phyloP scores from a whole-genome alignment of 2,113 vertebrate genomes.

The Limanda limanda region DNA sequence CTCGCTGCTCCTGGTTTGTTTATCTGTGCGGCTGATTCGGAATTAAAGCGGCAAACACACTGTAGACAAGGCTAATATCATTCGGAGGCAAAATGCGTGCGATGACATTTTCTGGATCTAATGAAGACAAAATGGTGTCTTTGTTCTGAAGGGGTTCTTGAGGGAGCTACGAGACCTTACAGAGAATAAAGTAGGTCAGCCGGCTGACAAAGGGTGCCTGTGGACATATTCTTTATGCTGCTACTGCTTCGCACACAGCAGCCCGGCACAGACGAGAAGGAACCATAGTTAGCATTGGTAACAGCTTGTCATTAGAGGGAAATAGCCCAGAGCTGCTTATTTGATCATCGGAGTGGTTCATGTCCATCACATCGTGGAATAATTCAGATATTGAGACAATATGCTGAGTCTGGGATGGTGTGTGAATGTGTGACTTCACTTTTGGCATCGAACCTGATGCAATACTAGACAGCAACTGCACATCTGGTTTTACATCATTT shows the following conservation, averaged over 20 bases:
- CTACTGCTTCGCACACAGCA: conserved; percentile 64
- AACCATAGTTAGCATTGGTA: conserved; percentile 63
- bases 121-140: conserved; percentile 82
- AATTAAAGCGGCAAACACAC: conserved; percentile 62
- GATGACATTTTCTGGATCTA: conserved; percentile 74
- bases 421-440: conserved; percentile 3
- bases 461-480: background rate
- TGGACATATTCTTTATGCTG: conserved; percentile 69
- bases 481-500: too few relatives aligned
- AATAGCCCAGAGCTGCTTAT: conserved; percentile 71
- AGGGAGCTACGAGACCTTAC: conserved; percentile 74
- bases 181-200: conserved; percentile 81
- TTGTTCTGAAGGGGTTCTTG: conserved; percentile 74
- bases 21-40: conserved; percentile 66
- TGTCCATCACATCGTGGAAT: conserved; percentile 66
- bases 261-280: conserved; percentile 51
- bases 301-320: conserved; percentile 73
- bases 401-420: conserved; percentile 20
- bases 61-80: conserved; percentile 72
- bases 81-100: conserved; percentile 62
- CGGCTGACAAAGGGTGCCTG: conserved; percentile 73
- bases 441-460: background rate
- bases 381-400: conserved; percentile 25
- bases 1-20: conserved; percentile 61
- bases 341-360: conserved; percentile 71